Evolutionary conservation across 2,797 vertebrate species (phyloP), one percentile per base, ranked within the genome.

Genomic region (Spea hammondii): DNA sequence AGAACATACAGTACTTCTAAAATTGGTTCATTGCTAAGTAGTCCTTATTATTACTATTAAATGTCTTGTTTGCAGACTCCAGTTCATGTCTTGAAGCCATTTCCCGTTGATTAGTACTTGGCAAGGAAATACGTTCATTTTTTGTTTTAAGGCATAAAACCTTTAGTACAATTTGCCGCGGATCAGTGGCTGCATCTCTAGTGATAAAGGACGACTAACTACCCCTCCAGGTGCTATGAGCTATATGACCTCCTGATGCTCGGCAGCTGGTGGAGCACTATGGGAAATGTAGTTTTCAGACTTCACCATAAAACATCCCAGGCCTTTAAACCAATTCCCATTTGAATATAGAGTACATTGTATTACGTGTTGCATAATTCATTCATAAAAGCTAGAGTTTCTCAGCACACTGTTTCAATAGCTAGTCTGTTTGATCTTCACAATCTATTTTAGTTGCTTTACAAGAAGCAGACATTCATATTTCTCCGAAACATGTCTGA

Each of bases 361-460:
- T 65, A 76, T 80, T 76, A 66, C 45, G 51, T 71, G 79, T 53
- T 70, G 59, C 69, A 64, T 75, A 71, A 65, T 70, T 80, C 72
- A 71, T 70, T 46, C 55, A 70, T 7, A 1, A n/a, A 32, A 65
- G 59, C 67, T 73, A 70, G 69, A 17, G 55, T 45, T 51, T 5
- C 10, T 9, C 45, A 45, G 60, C 32, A 67, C 53, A 80, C 67
- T 51, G 51, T 32, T 69, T 57, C 44, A 12, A 13, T 17, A 14
- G 55, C 65, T 46, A 71, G 57, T 69, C 62, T 7, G 66, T 70
- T 65, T 62, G 62, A 79, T 79, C 72, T 73, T 44, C 64, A 46
- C 48, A 53, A 59, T 67, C 48, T 70, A 47, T 79, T 68, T 70
- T 70, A 79, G 55, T 10, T 54, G 49, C 60, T 17, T 72, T 64